A percentile compares a stretch with the other conserved stretches of the same genome.
These are phyloP conservation scores for Psilopsiagon aymara DNA, from an alignment of 2,113 vertebrate genomes.

Conservation along the genomic window DNA sequence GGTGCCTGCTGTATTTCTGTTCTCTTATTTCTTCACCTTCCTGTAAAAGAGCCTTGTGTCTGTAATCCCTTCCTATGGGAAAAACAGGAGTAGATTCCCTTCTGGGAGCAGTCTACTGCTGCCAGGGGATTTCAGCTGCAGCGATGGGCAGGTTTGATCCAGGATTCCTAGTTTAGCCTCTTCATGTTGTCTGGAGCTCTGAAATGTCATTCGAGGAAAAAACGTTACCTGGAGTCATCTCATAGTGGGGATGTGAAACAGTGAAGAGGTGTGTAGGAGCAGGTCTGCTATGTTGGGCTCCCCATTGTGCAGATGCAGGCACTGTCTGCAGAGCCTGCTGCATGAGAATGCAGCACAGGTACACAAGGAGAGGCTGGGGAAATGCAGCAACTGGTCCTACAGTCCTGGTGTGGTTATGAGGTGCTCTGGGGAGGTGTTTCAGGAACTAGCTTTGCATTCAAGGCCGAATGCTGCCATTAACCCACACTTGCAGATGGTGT, in stretches of 20 bases:
- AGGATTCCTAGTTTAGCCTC: neutral
- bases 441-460: neutral
- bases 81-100: neutral
- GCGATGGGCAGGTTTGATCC: neutral
- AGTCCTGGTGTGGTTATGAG: neutral
- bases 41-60: neutral
- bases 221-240: neutral
- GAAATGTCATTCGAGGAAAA: neutral
- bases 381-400: rapidly evolving
- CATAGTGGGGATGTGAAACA: neutral
- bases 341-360: neutral
- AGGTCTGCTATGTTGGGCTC: neutral
- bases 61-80: neutral
- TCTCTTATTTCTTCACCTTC: neutral
- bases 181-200: neutral
- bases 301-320: neutral
- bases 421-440: neutral
- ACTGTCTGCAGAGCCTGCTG: neutral
- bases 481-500: rapidly evolving
- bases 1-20: neutral
- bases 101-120: neutral
- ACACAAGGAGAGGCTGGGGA: rapidly evolving
- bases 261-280: neutral
- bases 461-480: neutral
- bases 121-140: neutral